Conservation (phyloP, 2,113 vertebrate species). For the Engraulis encrasicolus region DNA sequence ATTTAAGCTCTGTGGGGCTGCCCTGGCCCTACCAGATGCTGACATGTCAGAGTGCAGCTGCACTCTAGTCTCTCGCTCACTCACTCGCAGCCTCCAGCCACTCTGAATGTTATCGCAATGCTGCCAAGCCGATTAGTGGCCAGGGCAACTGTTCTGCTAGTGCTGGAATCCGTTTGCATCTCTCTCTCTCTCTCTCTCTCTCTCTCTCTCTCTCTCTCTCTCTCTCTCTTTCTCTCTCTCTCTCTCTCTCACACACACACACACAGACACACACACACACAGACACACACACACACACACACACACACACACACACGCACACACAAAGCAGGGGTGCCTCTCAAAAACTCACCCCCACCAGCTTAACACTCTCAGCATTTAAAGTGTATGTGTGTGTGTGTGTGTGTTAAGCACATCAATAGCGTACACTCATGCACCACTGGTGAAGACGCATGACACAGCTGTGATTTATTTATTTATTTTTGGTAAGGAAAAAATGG, state of each 20-base stretch:
- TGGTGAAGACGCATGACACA: slow-evolving; percentile 12
- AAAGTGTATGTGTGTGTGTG: slow-evolving; percentile 34
- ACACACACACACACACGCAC: no score
- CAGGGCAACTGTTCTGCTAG: slow-evolving; percentile 22
- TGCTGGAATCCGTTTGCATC: slow-evolving; percentile 13
- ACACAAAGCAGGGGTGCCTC: background rate
- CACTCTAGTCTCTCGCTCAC: no score
- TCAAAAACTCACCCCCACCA: background rate
- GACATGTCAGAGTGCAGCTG: slow-evolving; percentile 19
- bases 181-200: no score
- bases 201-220: no score
- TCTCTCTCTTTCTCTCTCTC: no score
- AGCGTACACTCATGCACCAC: background rate
- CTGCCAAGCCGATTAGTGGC: slow-evolving; percentile 2
- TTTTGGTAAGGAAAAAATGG: slow-evolving; percentile 52
- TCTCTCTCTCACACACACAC: no score
- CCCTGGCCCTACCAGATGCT: background rate
- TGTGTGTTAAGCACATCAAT: slow-evolving; percentile 22
- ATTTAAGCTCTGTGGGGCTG: background rate
- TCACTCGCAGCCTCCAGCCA: slow-evolving; percentile 8
- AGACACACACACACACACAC: no score
- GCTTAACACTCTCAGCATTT: background rate
- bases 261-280: no score
- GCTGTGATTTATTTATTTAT: no score
- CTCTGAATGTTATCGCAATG: background rate